Base-by-base conservation (phyloP, 2,113 vertebrate genomes). In the Dicerorhinus sumatrensis region DNA sequence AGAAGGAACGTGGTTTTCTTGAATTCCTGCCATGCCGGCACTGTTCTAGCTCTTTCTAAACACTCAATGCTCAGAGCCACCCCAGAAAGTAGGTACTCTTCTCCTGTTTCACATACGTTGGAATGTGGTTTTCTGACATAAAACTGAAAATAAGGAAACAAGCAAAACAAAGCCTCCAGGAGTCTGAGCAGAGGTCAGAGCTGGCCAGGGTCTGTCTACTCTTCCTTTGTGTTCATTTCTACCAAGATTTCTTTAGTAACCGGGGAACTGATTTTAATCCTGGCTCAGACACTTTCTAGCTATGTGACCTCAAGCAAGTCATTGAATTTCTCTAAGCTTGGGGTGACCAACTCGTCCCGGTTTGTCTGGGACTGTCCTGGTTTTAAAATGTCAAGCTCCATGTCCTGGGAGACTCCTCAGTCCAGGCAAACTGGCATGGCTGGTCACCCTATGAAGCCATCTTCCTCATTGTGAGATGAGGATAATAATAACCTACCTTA, bases 91-190 rank as follows among this genome's bases (percentile, higher is more conserved):
- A n/a, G 69, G 17, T 3, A 14, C 13, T 69, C 63, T 72, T 84
- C 82, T 94, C 36, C 39, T 39, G 36, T 33, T 67, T 72, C 62
- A 5, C 21, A 17, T 42, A 17, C 36, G 23, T 31, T 31, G 75
- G 70, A 70, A 92, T 63, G 65, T 63, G 39, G 48, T 67, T 84
- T 95, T 94, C 93, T 70, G 46, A 70, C 67, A n/a, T 7, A n/a
- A 83, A 90, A 73, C 39, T 62, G 80, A 95, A 92, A 92, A 63
- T 75, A 83, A 54, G 75, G 89, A 89, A 77, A 75, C 65, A 39
- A 77, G 69, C n/a, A 54, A 80, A 95, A 7, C n/a, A 29, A 84
- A 33, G 39, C 81, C 77, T 67, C 39, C 63, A 42, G 67, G 56
- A 36, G 42, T 33, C 67, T 69, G 67, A 39, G 17, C n/a, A 73